Conservation (phyloP, 1,140 invertebrate genomes). For the Leptoteleia sp. region DNA sequence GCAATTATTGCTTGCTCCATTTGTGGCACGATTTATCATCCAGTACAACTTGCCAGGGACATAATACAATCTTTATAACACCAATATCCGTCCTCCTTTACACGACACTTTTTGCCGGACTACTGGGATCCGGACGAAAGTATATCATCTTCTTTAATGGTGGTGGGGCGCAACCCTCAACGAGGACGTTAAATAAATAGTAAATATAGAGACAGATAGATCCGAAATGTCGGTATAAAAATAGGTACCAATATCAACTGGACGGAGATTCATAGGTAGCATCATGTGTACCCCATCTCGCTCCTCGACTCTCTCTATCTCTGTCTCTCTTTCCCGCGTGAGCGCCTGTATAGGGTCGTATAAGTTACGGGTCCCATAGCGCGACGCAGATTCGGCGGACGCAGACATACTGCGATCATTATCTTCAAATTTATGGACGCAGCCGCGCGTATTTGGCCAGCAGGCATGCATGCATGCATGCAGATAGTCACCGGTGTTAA, state of each 20-base stretch:
- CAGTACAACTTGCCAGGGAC: too few species aligned
- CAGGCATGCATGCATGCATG: constrained; percentile 57
- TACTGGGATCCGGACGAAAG: constrained; percentile 9
- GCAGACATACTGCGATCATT: constrained; percentile 80
- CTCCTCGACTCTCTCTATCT: too few species aligned
- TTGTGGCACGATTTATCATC: too few species aligned
- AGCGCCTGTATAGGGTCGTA: constrained; percentile 72
- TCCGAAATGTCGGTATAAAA: constrained; percentile 52
- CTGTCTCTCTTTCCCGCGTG: too few species aligned
- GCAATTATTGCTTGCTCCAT: too few species aligned
- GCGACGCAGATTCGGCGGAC: constrained; percentile 77
- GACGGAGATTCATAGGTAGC: constrained; percentile 43
- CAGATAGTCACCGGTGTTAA: constrained; percentile 65
- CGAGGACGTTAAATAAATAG: constrained; percentile 51
- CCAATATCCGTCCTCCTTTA: neutral
- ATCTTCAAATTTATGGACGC: constrained; percentile 78
- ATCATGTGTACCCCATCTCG: constrained; percentile 61
- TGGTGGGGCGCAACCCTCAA: constrained; percentile 24
- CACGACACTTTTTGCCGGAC: constrained; percentile 2
- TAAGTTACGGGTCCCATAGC: constrained; percentile 80
- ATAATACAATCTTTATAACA: constrained; percentile 1
- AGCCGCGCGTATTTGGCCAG: constrained; percentile 54
- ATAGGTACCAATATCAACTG: constrained; percentile 57
- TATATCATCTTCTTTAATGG: constrained; percentile 27
- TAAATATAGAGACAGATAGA: constrained; percentile 53